phyloP scores from a whole-genome alignment of 2,113 vertebrate species.

The Indicator maculatus region DNA sequence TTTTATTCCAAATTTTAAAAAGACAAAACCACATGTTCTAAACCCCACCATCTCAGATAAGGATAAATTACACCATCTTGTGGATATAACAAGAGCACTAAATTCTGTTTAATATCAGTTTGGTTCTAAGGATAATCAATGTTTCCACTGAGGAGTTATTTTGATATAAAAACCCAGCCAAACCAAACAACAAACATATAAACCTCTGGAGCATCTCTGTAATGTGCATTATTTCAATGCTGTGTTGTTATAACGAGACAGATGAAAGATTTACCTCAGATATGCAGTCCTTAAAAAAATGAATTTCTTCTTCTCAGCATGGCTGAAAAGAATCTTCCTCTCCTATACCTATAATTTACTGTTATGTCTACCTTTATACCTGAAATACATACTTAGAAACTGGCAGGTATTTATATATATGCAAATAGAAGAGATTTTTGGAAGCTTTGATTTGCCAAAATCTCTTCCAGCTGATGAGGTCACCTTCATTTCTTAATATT shows the following conservation, averaged over 20 bases:
- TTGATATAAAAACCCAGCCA: not conserved
- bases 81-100: slow-evolving; percentile 54
- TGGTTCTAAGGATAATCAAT: not conserved
- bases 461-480: not conserved
- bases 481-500: not conserved
- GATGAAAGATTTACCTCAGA: too few species aligned
- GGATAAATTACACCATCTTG: slow-evolving; percentile 74
- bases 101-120: not conserved
- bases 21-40: not conserved
- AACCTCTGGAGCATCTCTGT: not conserved
- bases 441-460: not conserved
- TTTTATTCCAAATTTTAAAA: slow-evolving; percentile 4
- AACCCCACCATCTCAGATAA: slow-evolving; percentile 51
- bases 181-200: not conserved
- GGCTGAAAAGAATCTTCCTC: not conserved
- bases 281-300: too few species aligned
- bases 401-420: not conserved
- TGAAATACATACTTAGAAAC: not conserved
- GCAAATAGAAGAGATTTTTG: not conserved
- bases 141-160: not conserved
- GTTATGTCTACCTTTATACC: not conserved
- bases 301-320: not conserved
- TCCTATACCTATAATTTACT: slow-evolving; percentile 12
- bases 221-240: not conserved
- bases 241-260: not conserved